Conservation (phyloP, 1,140 invertebrate species). For the Wasmannia auropunctata region DNA sequence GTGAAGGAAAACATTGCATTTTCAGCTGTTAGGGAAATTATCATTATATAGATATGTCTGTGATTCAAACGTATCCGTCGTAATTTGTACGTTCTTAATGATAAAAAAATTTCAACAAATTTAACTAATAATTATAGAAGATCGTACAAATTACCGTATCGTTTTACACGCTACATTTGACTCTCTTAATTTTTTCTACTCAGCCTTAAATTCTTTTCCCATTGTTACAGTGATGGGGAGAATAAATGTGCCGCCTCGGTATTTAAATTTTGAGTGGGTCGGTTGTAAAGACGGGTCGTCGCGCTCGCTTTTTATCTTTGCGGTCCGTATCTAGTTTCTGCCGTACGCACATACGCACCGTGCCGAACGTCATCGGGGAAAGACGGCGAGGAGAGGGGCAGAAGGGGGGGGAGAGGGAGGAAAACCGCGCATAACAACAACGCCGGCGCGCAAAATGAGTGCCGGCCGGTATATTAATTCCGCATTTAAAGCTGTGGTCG, state of each 20-base stretch:
- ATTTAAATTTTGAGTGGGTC: not conserved
- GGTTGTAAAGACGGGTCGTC: constrained; percentile 4
- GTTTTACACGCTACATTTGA: not conserved
- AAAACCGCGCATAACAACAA: constrained; percentile 63
- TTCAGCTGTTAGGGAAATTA: not conserved
- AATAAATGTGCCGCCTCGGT: not conserved
- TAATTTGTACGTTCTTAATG: not conserved
- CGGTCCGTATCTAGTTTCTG: constrained; percentile 1
- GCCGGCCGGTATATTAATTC: constrained; percentile 82
- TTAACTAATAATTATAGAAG: not conserved
- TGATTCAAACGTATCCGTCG: not conserved
- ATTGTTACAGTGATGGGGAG: too few species aligned
- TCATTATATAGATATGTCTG: not conserved
- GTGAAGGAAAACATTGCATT: not conserved
- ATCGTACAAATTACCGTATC: not conserved
- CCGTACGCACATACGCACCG: not conserved
- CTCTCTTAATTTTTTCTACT: not conserved
- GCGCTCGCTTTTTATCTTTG: not conserved
- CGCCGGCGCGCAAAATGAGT: constrained; percentile 76
- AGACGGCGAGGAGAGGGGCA: too few species aligned
- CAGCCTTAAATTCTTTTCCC: not conserved
- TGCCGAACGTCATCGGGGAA: constrained; percentile 30
- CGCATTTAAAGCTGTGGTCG: constrained; percentile 83
- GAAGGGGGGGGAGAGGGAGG: too few species aligned
- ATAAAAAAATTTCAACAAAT: not conserved